These are phyloP conservation scores for Patiria pectinifera DNA, from an alignment of 53 echinoderm and acorn worm genomes.

Conservation along the genomic window DNA sequence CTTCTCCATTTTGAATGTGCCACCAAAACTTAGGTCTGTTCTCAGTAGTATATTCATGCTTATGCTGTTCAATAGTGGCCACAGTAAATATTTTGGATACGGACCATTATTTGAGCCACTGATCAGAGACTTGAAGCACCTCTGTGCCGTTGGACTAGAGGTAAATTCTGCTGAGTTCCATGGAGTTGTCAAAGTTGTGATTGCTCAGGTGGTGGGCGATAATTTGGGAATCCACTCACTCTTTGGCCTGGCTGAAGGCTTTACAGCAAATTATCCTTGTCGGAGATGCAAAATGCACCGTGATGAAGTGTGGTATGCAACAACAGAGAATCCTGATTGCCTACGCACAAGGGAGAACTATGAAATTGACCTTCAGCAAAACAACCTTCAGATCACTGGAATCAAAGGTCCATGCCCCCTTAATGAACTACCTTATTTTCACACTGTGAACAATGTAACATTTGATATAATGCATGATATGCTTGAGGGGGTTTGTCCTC, in stretches of 20 bases:
- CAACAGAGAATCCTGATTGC: slow-evolving; percentile 12
- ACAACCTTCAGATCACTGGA: slow-evolving; percentile 55
- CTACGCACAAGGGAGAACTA: slow-evolving; percentile 62
- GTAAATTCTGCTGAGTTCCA: slow-evolving; percentile 28
- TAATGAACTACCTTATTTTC: slow-evolving; percentile 46
- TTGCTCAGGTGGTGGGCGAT: slow-evolving; percentile 67
- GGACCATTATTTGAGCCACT: slow-evolving; percentile 50
- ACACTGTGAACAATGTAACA: slow-evolving; percentile 45
- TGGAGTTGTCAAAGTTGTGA: slow-evolving; percentile 29
- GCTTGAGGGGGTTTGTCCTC: slow-evolving; percentile 63
- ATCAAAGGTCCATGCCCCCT: slow-evolving; percentile 51
- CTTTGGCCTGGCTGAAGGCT: slow-evolving; percentile 68
- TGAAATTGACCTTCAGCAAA: slow-evolving; percentile 45
- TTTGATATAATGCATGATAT: slow-evolving; percentile 76
- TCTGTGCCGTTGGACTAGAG: slow-evolving; percentile 44
- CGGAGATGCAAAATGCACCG: slow-evolving; percentile 54
- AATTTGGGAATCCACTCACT: slow-evolving; percentile 66
- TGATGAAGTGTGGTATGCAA: background rate
- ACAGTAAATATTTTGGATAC: slow-evolving; percentile 67
- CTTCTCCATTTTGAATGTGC: slow-evolving; percentile 60
- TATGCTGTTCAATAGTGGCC: slow-evolving; percentile 54
- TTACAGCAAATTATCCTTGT: slow-evolving; percentile 63
- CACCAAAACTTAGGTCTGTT: slow-evolving; percentile 62
- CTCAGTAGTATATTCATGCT: slow-evolving; percentile 56
- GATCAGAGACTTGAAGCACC: slow-evolving; percentile 56